These are phyloP conservation scores for Halcyon badia DNA, from an alignment of 2,797 vertebrate species.

Conservation along the genomic window DNA sequence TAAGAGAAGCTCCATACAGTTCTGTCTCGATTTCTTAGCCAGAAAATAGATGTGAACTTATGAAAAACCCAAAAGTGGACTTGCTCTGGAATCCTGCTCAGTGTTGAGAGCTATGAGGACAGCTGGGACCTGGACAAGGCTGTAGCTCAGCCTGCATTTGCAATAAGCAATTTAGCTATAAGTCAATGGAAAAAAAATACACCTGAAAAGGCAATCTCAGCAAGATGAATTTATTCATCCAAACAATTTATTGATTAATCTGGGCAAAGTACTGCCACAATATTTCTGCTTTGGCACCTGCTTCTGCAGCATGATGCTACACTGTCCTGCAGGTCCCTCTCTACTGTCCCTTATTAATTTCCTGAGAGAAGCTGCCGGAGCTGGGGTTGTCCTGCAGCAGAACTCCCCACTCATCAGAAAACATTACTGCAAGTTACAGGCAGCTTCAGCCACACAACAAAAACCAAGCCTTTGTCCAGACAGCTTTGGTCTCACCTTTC, in stretches of 20 bases:
- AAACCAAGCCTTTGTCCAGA: not conserved
- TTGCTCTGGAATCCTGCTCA: not conserved
- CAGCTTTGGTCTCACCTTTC: fast-evolving
- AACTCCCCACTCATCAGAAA: not conserved
- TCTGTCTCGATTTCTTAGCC: not conserved
- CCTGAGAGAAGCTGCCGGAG: not conserved
- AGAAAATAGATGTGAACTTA: not conserved
- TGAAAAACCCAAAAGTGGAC: not conserved
- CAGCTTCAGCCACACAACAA: fast-evolving
- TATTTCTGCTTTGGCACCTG: not conserved
- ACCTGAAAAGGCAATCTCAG: not conserved
- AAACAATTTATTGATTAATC: not conserved
- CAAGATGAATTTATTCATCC: not conserved
- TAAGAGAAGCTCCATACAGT: not conserved
- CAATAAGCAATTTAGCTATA: not conserved
- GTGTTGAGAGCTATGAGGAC: not conserved
- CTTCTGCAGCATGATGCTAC: not conserved
- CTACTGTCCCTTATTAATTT: not conserved
- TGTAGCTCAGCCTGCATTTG: not conserved
- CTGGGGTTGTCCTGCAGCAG: not conserved
- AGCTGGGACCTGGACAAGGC: not conserved
- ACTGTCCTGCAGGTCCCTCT: not conserved
- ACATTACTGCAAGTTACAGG: fast-evolving
- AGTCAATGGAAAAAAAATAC: not conserved
- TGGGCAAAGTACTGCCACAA: not conserved